Base-by-base conservation (phyloP, 1,140 invertebrate genomes). In the Gryon sp. region DNA sequence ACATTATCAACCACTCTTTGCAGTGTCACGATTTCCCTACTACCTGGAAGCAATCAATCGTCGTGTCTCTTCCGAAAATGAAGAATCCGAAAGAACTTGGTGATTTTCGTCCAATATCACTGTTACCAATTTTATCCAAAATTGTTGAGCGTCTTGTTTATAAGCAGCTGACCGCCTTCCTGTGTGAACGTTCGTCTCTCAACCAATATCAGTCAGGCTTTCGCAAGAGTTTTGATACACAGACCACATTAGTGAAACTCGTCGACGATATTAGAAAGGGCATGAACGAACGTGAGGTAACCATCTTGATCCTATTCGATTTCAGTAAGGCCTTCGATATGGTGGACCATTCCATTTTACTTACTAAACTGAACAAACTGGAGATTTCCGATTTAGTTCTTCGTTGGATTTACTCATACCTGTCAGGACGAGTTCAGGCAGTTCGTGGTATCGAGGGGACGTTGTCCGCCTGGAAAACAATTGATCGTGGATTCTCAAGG, bases 291-390 rank as follows among this genome's bases (percentile, higher is more conserved):
- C 28, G 16, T 4, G 4, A 20, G 8, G 12, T 52, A 2, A 34
- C 28, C 1, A 9, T 45, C 3, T 5, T 45, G 6, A 11, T 22
- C 2, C 18, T 43, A 6, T 43, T 43, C 11, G 20, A 50, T 32
- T 50, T 32, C 9, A 50, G 46, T 8, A 52, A 36, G n/a, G 46
- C 46, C 2, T 52, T 52, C 7, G 46, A 52, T 8, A 16, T 12
- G 2, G 30, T 52, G 34, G 18, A 52, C 11, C n/a, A 36, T 14
- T 0, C 19, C 1, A 2, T 52, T 0, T 8, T 52, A 2, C 9
- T 52, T 2, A 2, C 11, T 1, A 52, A 52, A n/a, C n/a, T 52
- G n/a, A 5, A 2, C 18, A 3, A 18, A 1, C 12, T 48, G 15
- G 16, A 22, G 2, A 1, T 32, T 7, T 30, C 45, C 2, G 22